Percentiles rank a stretch among this genome's conserved stretches.
Conservation (phyloP, 2,797 vertebrate genomes). For the Acanthornis magna region DNA sequence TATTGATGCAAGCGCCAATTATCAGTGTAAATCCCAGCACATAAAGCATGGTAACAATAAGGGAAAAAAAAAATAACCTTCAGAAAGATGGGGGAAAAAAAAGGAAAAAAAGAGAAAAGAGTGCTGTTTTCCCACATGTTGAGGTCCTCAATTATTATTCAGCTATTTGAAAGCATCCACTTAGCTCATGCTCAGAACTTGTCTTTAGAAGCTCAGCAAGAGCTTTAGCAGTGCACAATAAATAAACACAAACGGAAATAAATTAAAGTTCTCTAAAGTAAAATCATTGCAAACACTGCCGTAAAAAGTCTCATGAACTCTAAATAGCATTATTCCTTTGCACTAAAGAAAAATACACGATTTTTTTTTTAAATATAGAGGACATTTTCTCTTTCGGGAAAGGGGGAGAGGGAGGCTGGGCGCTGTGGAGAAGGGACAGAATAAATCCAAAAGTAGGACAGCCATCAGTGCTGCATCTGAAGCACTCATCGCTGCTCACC, state of each 20-base stretch:
- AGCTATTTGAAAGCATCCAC: neutral
- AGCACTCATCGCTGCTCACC: neutral
- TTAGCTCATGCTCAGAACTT: neutral
- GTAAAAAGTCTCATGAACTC: neutral
- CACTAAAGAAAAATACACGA: accelerated
- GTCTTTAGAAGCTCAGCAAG: neutral
- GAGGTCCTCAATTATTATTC: neutral
- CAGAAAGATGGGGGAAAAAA: neutral
- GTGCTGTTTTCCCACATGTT: neutral
- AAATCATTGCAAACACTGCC: neutral
- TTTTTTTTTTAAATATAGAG: neutral
- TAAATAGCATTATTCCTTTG: neutral
- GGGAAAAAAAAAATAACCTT: neutral
- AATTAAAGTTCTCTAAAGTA: neutral
- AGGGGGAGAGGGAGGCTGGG: neutral
- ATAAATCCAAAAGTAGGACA: neutral
- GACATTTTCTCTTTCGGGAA: neutral
- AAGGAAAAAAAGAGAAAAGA: neutral
- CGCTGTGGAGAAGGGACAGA: neutral
- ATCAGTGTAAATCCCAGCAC: neutral
- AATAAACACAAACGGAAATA: neutral
- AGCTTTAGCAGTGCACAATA: neutral
- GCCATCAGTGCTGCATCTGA: neutral
- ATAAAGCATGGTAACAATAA: neutral
- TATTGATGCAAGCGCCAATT: neutral